Evolutionary conservation across 2,888 invertebrate species (phyloP), one percentile per base, ranked within the genome.

Genomic region (Cetonia aurata): DNA sequence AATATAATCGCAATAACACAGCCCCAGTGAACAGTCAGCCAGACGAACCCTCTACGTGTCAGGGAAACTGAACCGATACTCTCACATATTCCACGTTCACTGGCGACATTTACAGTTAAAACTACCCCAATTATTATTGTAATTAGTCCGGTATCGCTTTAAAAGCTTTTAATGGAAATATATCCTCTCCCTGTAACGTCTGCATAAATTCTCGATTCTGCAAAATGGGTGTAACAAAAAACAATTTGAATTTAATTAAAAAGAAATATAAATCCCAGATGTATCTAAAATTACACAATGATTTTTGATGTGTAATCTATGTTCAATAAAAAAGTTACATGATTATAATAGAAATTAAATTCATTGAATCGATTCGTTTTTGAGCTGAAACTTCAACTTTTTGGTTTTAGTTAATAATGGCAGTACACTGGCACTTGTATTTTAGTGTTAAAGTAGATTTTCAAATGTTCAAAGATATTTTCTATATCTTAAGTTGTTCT

Each of bases 1-100:
- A 84, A 85, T 84, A 84, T 84, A 85, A 84, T 84, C 83, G 84
- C 84, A 85, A 85, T 85, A 85, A 84, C 83, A 83, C 82, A 82
- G 79, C 82, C 83, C 83, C 78, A 75, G 76, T 73, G 73, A 76
- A 79, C 81, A 83, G 77, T 79, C 76, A 79, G 25, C 80, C 83
- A 81, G 74, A 77, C 72, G 71, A 80, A 67, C 57, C 44, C 25
- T 57, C 62, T 15, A 52, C 15, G 15, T 31, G 48, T 33, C 48
- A 13, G 12, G 48, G 17, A 57, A 57, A 17, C 17, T 19, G 10
- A 62, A 41, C 31, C 46, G 50, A 65, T 52, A 37, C 50, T 50
- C 50, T 37, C 50, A 37, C 62, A 65, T 50, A 65, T 65, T 65
- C 62, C 62, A 37, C 37, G 52, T 65, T 37, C 37, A 12, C 62